Conservation (phyloP, 2,797 vertebrate genomes). For the Enteromius anoplus region DNA sequence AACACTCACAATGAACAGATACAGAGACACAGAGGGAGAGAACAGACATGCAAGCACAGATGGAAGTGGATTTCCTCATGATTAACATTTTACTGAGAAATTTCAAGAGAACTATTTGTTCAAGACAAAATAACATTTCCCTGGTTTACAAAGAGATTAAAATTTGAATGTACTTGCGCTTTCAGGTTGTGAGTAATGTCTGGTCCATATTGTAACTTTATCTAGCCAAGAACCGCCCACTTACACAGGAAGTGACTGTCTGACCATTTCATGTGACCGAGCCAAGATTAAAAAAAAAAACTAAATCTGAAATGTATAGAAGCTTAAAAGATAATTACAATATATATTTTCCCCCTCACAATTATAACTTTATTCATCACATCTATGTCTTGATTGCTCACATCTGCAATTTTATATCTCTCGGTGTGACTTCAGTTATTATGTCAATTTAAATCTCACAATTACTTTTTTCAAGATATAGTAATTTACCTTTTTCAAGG, state of each 20-base stretch:
- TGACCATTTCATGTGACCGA: neutral
- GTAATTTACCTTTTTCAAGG: no score
- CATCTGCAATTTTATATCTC: neutral
- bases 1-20: constrained; percentile 26
- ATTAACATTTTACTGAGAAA: neutral
- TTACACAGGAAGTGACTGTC: neutral
- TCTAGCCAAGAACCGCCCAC: neutral
- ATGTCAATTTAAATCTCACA: neutral
- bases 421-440: neutral
- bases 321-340: neutral
- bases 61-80: constrained; percentile 16
- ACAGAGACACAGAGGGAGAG: constrained; percentile 13
- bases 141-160: neutral
- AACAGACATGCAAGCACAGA: constrained; percentile 45
- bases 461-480: neutral
- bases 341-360: neutral
- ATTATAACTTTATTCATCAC: neutral
- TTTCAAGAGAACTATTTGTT: neutral
- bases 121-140: neutral
- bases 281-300: neutral
- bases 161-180: neutral
- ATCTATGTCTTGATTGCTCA: neutral
- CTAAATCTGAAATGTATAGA: neutral
- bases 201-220: constrained; percentile 3
- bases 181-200: neutral